Conservation (phyloP, 2,113 vertebrate genomes). For the Cranoglanis bouderius region DNA sequence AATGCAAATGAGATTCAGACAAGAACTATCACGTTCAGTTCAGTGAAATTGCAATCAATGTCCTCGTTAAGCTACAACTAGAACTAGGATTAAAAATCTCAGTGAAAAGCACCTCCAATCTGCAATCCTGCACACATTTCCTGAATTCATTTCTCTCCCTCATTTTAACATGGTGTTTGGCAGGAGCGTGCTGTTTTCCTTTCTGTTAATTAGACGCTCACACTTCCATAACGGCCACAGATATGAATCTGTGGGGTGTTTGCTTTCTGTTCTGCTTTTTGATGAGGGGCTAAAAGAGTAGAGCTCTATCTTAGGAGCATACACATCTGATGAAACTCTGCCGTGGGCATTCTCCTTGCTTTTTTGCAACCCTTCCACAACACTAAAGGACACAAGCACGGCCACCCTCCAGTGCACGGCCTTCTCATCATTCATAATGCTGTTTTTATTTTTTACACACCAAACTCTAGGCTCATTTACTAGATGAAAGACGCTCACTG, state of each 20-base stretch:
- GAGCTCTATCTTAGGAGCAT: conserved; percentile 56
- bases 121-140: conserved; percentile 22
- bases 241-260: conserved; percentile 63
- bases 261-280: conserved; percentile 71
- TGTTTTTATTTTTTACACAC: conserved; percentile 43
- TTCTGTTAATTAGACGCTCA: conserved; percentile 75
- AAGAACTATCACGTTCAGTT: background rate
- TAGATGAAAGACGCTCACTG: conserved; percentile 66
- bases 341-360: conserved; percentile 49
- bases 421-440: conserved; percentile 59
- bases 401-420: conserved; percentile 58
- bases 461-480: conserved; percentile 60
- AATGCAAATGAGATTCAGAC: conserved; percentile 19
- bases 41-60: conserved; percentile 21
- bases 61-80: conserved; percentile 37
- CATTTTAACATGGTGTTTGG: conserved; percentile 53
- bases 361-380: conserved; percentile 24
- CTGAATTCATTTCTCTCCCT: conserved; percentile 46
- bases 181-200: conserved; percentile 62
- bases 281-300: conserved; percentile 66
- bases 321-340: conserved; percentile 65
- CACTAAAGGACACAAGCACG: conserved; percentile 47
- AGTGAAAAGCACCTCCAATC: conserved; percentile 11
- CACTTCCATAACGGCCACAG: conserved; percentile 57
- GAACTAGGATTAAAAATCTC: conserved; percentile 10